Base-by-base conservation (phyloP, 92 coral and sea anemone species). In the Porites cylindrica region DNA sequence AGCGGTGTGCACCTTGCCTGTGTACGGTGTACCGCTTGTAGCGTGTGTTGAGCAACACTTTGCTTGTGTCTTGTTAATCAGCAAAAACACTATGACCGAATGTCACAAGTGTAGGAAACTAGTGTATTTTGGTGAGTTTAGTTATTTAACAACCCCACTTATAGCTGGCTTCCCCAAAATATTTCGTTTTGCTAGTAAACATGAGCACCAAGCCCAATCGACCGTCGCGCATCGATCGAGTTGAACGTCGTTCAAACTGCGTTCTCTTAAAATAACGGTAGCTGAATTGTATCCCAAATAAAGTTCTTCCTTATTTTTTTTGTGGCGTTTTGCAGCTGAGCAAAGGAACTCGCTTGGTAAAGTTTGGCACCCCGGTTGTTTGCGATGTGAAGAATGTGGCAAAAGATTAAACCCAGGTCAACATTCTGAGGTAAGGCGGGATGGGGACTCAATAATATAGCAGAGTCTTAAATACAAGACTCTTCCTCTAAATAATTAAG, bases 341-440 rank as follows among this genome's bases (percentile, higher is more conserved):
- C 99, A 96, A 86, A 93, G 92, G 87, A 91, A 96, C 81, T 96
- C 99, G 11, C 86, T 97, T 24, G 99, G 99, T 23, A 97, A 97
- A 87, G 95, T 89, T 6, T 97, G 99, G 99, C 99, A 97, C 78
- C 99, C 99, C 9, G 90, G 93, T 19, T 97, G 99, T 84, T 83
- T 97, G 56, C 85, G 98, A 76, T 97, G 99, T 72, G 98, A 97
- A 69, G 99, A 97, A 84, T 97, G 99, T 76, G 98, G 99, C 32
- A 97, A 95, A 83, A 79, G 96, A 8, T 88, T 97, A 78, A 97
- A 97, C 81, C 99, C 99, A 1, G 99, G 99, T 16, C 99, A 97
- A 65, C 99, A 97, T 85, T 97, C 99, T 0, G 99, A 97, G 96
- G 99, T 95, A 77, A 29, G 76, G 24, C 50, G 11, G n/a, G 47